Base-by-base conservation (phyloP, 2,888 invertebrate genomes). In the Phyllotreta striolata region DNA sequence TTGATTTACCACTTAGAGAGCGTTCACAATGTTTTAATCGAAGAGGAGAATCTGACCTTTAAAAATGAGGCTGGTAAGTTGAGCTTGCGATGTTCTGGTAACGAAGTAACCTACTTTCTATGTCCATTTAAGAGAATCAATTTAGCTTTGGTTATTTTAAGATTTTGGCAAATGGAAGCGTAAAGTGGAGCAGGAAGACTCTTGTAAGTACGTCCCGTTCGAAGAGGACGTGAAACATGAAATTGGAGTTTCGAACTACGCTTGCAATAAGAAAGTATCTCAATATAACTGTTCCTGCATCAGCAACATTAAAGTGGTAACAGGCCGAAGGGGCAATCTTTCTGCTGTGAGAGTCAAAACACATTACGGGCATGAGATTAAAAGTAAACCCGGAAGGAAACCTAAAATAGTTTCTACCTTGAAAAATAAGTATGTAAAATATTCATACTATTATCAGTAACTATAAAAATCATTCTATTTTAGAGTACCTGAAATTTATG, bases 301-400 rank as follows among this genome's bases (percentile, higher is more conserved):
- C 12, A 58, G 57, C 24, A n/a, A 58, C 14, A 49, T 58, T 10
- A 13, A 49, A 24, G 12, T 35, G 1, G 34, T 40, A n/a, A 8
- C 37, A 58, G 24, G 40, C 6, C 14, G 39, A 1, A 58, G 49
- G 7, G 57, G 57, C 7, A 12, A 39, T 34, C 10, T 49, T 1
- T 40, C 24, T 37, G 49, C 49, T 24, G 34, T 40, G 34, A 44
- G 39, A 34, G 40, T 58, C 13, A 58, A 58, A 49, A 58, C 57
- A 14, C 57, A 58, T 49, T 58, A 58, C 41, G 57, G 57, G 3
- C 57, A 58, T 44, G 49, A 58, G 2, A 52, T 8, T 47, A 35
- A 10, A 38, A 52, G 9, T 34, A 9, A 52, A 52, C 35, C 35
- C 9, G 24, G 47, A 49, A 6, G 10, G 37, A 49, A 49, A 49